phyloP scores from a whole-genome alignment of 2,888 invertebrate species.

The Palloptera scutellata region DNA sequence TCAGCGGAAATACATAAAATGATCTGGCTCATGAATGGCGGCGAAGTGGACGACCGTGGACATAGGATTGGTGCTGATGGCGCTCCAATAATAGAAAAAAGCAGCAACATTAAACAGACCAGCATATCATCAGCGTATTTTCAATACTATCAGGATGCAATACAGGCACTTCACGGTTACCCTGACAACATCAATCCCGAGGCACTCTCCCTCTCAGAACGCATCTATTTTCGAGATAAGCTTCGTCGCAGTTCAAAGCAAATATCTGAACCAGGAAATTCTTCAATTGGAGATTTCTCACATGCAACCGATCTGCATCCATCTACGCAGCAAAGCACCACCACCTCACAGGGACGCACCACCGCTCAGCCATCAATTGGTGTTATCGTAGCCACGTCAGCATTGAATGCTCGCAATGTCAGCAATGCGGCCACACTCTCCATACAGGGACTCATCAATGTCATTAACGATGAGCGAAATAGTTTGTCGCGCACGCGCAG shows the following conservation, averaged over 20 bases:
- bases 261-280: constrained; percentile 50
- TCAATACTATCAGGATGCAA: constrained; percentile 59
- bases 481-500: constrained; percentile 10
- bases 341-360: constrained; percentile 17
- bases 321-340: constrained; percentile 29
- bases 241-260: constrained; percentile 52
- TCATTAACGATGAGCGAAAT: constrained; percentile 52
- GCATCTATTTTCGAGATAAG: constrained; percentile 53
- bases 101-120: constrained; percentile 41
- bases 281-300: constrained; percentile 40
- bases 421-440: constrained; percentile 50
- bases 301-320: constrained; percentile 35
- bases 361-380: constrained; percentile 40
- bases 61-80: constrained; percentile 46
- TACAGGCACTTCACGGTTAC: constrained; percentile 51
- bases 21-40: constrained; percentile 63
- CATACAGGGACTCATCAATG: constrained; percentile 55
- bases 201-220: constrained; percentile 53
- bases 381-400: constrained; percentile 45
- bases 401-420: constrained; percentile 39
- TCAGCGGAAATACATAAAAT: constrained; percentile 61
- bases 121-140: constrained; percentile 57
- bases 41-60: constrained; percentile 53
- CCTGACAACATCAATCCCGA: constrained; percentile 46
- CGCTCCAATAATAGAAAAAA: constrained; percentile 43